Conservation (phyloP, 1,140 invertebrate species). For the Plutomurus gul region DNA sequence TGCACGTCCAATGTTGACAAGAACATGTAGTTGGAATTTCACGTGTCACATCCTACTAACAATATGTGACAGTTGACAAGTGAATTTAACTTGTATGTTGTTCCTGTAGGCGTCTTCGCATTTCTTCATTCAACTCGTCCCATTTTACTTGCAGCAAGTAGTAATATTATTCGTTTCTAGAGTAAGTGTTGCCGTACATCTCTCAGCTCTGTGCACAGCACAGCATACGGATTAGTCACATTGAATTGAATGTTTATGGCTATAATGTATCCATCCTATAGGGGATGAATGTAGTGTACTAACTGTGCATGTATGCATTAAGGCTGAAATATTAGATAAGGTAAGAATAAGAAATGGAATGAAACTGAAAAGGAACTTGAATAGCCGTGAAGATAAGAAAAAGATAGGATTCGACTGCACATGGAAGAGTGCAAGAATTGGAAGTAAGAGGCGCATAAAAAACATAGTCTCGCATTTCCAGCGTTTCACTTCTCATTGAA, state of each 20-base stretch:
- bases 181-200: too few relatives aligned
- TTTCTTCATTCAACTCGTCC: background rate
- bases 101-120: background rate
- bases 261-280: background rate
- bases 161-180: too few relatives aligned
- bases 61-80: slow-evolving; percentile 14
- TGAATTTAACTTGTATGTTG: slow-evolving; percentile 8
- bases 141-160: background rate
- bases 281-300: background rate
- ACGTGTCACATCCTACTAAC: background rate
- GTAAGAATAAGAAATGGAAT: background rate
- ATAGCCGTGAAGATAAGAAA: background rate
- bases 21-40: background rate
- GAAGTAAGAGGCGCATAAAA: slow-evolving; percentile 1
- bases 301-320: background rate
- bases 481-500: slow-evolving; percentile 21
- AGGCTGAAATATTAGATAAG: background rate
- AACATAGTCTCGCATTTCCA: slow-evolving; percentile 20
- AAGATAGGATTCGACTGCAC: slow-evolving; percentile 7
- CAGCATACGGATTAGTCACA: too few relatives aligned
- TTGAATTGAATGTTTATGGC: background rate
- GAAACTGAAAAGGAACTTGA: background rate
- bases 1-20: background rate
- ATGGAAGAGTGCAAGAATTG: background rate
- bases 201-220: too few relatives aligned